Percentiles rank a stretch among this genome's conserved stretches.
Conservation (phyloP, 1,140 invertebrate species). For the Leucophenga varia region DNA sequence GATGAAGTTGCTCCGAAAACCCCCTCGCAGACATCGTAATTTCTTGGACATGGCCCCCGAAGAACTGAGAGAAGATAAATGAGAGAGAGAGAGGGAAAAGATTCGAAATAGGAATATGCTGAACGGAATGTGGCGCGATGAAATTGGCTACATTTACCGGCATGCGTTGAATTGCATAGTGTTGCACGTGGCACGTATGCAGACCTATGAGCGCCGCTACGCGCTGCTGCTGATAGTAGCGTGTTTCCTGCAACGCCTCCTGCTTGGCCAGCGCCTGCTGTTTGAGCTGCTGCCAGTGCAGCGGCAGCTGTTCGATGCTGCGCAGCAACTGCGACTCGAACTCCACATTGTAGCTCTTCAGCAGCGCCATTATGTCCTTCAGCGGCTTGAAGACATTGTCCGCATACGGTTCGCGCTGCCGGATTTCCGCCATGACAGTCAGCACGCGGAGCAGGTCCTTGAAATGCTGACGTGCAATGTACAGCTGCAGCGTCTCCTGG, state of each 20-base stretch:
- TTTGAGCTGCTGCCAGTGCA: constrained; percentile 84
- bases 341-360: constrained; percentile 70
- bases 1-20: constrained; percentile 62
- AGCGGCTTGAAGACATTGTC: constrained; percentile 78
- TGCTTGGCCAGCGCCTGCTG: constrained; percentile 77
- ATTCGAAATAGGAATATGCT: too few relatives aligned
- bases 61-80: constrained; percentile 64
- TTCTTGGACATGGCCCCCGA: constrained; percentile 63
- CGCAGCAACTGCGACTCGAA: constrained; percentile 49
- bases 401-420: constrained; percentile 59
- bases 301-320: constrained; percentile 73
- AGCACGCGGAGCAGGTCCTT: constrained; percentile 59
- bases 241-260: constrained; percentile 77
- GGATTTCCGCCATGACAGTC: constrained; percentile 61
- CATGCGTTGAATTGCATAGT: constrained; percentile 62
- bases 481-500: constrained; percentile 58
- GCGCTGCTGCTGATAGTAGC: constrained; percentile 63
- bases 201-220: constrained; percentile 69
- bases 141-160: too few relatives aligned
- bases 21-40: constrained; percentile 68
- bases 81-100: not conserved
- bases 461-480: constrained; percentile 63
- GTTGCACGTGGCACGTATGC: constrained; percentile 72
- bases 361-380: constrained; percentile 71
- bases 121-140: too few relatives aligned